Percentiles rank a stretch among this genome's conserved stretches.
phyloP scores from a whole-genome alignment of 1,140 invertebrate species.

The Drosophila kohkoa region DNA sequence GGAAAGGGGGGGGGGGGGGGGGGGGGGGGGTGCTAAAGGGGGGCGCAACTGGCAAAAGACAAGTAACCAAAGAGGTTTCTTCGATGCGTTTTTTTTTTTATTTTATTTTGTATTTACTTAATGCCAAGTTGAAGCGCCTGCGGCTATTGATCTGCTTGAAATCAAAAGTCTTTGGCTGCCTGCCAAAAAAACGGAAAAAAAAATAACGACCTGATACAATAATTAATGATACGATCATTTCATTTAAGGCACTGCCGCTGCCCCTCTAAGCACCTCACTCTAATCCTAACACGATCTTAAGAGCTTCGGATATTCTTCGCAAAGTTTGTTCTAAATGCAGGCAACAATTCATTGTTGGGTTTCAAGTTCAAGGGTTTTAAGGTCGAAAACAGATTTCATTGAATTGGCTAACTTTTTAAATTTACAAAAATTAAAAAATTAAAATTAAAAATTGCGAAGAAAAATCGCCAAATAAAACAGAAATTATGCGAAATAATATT shows the following conservation, averaged over 20 bases:
- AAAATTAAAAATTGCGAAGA: too few relatives aligned
- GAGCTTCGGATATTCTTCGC: not conserved
- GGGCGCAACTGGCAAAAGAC: slow-evolving; percentile 26
- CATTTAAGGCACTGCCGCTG: slow-evolving; percentile 33
- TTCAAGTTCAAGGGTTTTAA: not conserved
- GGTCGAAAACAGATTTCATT: too few relatives aligned
- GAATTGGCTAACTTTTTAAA: too few relatives aligned
- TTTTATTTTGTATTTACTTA: slow-evolving; percentile 21
- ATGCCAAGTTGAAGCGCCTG: slow-evolving; percentile 64
- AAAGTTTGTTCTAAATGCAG: not conserved
- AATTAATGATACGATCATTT: slow-evolving; percentile 75
- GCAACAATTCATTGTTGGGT: not conserved
- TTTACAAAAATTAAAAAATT: too few relatives aligned
- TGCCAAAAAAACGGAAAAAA: not conserved
- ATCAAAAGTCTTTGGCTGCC: slow-evolving; percentile 82
- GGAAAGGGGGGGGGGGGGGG: not conserved
- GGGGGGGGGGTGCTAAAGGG: not conserved
- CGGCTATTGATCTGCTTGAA: slow-evolving; percentile 84
- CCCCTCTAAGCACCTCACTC: not conserved
- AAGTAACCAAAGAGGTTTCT: slow-evolving; percentile 29
- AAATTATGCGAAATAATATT: too few relatives aligned
- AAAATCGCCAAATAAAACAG: too few relatives aligned
- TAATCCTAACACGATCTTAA: not conserved
- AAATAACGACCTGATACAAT: slow-evolving; percentile 64
- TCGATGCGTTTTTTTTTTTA: not conserved